These are phyloP conservation scores for Bos indicus DNA, from an alignment of 2,113 vertebrate species.

Conservation along the genomic window DNA sequence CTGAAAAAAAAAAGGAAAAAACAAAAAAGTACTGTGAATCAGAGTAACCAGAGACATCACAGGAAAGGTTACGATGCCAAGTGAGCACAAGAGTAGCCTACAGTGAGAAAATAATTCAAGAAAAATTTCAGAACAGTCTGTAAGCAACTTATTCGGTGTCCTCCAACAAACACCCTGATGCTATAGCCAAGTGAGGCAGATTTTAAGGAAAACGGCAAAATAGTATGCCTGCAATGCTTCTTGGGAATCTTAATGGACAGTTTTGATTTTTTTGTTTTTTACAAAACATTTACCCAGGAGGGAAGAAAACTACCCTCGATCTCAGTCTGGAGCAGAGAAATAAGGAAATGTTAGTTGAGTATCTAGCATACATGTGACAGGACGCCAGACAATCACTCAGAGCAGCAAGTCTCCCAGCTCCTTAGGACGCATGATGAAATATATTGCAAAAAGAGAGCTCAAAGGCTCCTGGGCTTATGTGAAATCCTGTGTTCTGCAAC, in stretches of 20 bases:
- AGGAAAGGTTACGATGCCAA: neutral
- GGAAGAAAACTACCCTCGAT: neutral
- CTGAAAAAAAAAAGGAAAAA: neutral
- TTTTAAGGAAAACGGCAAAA: neutral
- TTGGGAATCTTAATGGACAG: neutral
- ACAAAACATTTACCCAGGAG: neutral
- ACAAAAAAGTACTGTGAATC: neutral
- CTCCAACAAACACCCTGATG: neutral
- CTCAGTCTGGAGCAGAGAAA: neutral
- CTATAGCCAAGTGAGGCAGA: neutral
- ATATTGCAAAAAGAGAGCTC: neutral
- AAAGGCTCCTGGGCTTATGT: neutral
- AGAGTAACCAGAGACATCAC: neutral
- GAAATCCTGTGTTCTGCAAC: neutral
- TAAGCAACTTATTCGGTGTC: rapidly evolving
- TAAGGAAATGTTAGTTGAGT: neutral
- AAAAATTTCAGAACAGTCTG: neutral
- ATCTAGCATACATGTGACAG: neutral
- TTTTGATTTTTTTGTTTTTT: neutral
- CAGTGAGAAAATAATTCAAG: neutral
- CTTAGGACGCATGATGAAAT: neutral
- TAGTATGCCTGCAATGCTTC: neutral
- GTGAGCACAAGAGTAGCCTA: neutral
- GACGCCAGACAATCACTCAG: neutral
- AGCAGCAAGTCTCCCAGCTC: neutral